These are phyloP conservation scores for Harpagus bidentatus DNA, from an alignment of 2,113 vertebrate species.

Conservation along the genomic window DNA sequence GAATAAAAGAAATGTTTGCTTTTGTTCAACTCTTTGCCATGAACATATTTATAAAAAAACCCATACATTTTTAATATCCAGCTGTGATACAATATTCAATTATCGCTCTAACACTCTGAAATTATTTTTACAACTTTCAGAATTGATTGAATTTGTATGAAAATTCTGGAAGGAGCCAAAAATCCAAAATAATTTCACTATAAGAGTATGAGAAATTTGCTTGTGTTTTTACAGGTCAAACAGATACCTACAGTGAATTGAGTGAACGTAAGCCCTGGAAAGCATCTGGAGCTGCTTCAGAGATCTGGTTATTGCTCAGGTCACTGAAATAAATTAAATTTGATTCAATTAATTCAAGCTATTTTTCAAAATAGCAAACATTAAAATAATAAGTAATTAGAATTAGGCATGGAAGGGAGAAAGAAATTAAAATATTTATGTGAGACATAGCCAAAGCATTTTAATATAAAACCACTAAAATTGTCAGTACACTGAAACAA, in stretches of 20 bases:
- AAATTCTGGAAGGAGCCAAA: neutral
- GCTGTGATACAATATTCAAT: neutral
- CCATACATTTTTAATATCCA: neutral
- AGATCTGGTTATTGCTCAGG: conserved; percentile 98
- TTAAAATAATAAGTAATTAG: neutral
- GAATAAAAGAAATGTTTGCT: neutral
- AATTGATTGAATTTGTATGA: neutral
- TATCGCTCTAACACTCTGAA: neutral
- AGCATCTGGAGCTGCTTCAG: conserved; percentile 91
- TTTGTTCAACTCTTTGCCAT: neutral
- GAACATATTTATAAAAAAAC: neutral
- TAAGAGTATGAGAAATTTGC: neutral
- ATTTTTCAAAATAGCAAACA: neutral
- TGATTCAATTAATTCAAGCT: neutral
- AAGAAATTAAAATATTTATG: neutral
- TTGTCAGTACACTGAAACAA: neutral
- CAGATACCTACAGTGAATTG: conserved; percentile 92
- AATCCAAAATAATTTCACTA: neutral
- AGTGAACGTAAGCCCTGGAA: conserved; percentile 96
- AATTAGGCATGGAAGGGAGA: neutral
- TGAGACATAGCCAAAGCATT: neutral
- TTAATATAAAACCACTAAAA: neutral
- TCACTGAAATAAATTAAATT: conserved; percentile 78
- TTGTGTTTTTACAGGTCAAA: neutral
- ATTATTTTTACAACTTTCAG: neutral